Base-by-base conservation (phyloP, 2,888 invertebrate species). In the Drosophila anomelani region DNA sequence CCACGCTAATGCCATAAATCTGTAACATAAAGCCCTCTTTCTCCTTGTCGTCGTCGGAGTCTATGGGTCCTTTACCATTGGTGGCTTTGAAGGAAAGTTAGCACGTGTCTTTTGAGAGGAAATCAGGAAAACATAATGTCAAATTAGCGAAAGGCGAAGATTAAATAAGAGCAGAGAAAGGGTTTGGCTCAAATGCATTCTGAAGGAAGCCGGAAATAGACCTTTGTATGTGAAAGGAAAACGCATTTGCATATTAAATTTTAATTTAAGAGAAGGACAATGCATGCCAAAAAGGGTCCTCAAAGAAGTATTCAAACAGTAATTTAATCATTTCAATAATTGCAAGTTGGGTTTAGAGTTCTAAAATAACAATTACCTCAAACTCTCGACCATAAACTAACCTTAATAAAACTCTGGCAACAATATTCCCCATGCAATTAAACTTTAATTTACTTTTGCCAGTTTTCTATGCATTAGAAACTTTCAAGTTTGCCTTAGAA, bases 1-100 rank as follows among this genome's bases (percentile, higher is more conserved):
- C 67, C 67, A 64, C 66, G 53, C 57, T 67, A 43, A 54, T 66
- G 46, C 44, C 67, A 73, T 73, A 75, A 73, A 73, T 73, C 67
- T 73, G 72, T 43, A 57, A 75, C 67, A 75, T 75, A 43, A 73
- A 75, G 72, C 75, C 53, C 32, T 20, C 32, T 26, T 43, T 38
- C 20, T 60, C 51, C 39, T 34, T 34, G 12, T 53, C 23, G 6
- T 34, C 15, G 15, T 36, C 20, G 23, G 7, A 29, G 20, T 55
- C 23, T 15, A 13, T 8, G 26, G n/a, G 32, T 57, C 32, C 15
- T 43, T 47, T 23, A 13, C 1, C 12, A 17, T 32, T 44, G 12
- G 5, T 26, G 15, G 6, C 38, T 68, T 68, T 68, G 56, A 68
- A 29, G 56, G 46, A 69, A 67, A 56, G 13, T 56, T 34, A 10